These are phyloP conservation scores for Felis chaus DNA, from an alignment of 2,113 vertebrate genomes.

Conservation along the genomic window DNA sequence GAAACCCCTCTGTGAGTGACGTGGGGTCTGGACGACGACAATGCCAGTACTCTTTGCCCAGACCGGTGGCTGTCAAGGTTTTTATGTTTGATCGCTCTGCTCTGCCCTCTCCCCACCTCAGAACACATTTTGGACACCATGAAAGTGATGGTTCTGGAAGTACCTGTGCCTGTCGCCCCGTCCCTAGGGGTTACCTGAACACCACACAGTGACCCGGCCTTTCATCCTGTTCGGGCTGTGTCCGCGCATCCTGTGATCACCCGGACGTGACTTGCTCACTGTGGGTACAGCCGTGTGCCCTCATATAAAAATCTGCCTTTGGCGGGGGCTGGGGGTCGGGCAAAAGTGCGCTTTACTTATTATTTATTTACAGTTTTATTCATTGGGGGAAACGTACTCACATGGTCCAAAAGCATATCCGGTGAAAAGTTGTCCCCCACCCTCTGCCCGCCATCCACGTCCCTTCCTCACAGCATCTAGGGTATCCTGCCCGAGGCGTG, in stretches of 20 bases:
- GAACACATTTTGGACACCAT: neutral
- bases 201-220: neutral
- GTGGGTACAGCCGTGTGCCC: neutral
- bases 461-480: neutral
- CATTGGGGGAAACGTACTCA: neutral
- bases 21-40: neutral
- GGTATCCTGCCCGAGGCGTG: neutral
- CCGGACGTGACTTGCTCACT: neutral
- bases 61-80: neutral
- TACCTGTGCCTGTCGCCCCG: accelerated
- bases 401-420: neutral
- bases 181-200: neutral
- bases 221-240: neutral
- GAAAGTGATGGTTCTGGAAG: neutral
- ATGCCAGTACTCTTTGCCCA: neutral
- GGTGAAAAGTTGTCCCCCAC: neutral
- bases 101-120: neutral
- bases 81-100: neutral
- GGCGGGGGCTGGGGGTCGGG: no score
- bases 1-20: neutral
- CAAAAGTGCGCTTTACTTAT: neutral
- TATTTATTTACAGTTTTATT: neutral
- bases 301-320: neutral
- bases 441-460: neutral
- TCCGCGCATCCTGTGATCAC: accelerated